A percentile compares a stretch with the other conserved stretches of the same genome.
Conservation (phyloP, 2,797 vertebrate species). For the Enteromius mattozi region DNA sequence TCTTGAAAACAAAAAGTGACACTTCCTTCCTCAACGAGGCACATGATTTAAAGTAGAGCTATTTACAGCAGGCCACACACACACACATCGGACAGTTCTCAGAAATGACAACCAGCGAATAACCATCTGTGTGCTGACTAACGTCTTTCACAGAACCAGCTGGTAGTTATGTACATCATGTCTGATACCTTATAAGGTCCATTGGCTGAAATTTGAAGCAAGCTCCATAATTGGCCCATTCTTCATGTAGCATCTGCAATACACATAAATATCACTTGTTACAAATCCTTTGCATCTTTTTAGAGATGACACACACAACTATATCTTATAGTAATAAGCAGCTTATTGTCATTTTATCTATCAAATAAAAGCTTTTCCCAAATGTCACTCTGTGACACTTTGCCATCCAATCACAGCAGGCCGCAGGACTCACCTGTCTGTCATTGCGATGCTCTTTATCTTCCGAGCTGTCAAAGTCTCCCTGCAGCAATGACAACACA, state of each 20-base stretch:
- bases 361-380: conserved; percentile 24
- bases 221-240: conserved; percentile 96
- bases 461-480: conserved; percentile 86
- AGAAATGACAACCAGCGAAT: not conserved
- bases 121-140: not conserved
- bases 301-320: conserved; percentile 20
- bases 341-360: conserved; percentile 39
- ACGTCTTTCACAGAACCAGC: not conserved
- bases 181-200: conserved; percentile 91
- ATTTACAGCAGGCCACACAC: not conserved
- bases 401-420: conserved; percentile 22
- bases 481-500: conserved; percentile 74
- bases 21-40: not conserved
- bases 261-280: conserved; percentile 15
- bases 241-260: conserved; percentile 88
- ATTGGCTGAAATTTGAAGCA: conserved; percentile 98
- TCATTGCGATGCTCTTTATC: conserved; percentile 86
- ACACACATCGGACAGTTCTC: not conserved
- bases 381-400: not conserved
- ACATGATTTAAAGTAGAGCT: not conserved
- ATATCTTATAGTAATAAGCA: conserved; percentile 6
- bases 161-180: not conserved
- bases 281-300: not conserved
- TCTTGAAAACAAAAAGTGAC: not conserved
- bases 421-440: conserved; percentile 84